Evolutionary conservation across 2,888 invertebrate species (phyloP).

Genomic region (Callosobruchus maculatus): DNA sequence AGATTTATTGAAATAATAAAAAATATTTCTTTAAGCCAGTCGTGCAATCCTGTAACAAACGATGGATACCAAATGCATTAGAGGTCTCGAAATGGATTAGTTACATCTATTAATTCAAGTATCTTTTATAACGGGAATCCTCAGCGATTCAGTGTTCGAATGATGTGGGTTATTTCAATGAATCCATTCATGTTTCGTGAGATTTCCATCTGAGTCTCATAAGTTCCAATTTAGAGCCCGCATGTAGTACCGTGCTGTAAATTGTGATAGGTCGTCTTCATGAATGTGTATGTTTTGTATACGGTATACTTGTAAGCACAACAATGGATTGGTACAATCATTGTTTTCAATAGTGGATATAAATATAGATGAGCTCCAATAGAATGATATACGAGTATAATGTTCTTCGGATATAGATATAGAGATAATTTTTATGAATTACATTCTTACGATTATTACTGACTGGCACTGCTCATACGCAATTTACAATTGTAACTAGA

Average conservation of each 20-base stretch:
- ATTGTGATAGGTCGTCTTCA: not conserved
- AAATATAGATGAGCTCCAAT: not conserved
- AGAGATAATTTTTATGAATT: no score
- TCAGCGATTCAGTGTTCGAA: not conserved
- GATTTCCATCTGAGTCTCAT: slow-evolving; percentile 26
- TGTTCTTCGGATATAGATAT: no score
- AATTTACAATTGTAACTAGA: no score
- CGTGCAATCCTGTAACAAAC: not conserved
- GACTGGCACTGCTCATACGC: no score
- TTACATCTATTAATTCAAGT: not conserved
- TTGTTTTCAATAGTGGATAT: not conserved
- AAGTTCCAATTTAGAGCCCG: slow-evolving; percentile 28
- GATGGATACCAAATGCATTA: not conserved
- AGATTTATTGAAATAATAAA: no score
- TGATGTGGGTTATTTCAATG: slow-evolving; percentile 31
- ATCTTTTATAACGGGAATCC: not conserved
- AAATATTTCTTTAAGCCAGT: no score
- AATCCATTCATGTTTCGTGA: slow-evolving; percentile 25
- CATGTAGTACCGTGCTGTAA: slow-evolving; percentile 22
- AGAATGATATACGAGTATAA: not conserved
- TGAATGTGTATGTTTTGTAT: not conserved
- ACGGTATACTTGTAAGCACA: not conserved
- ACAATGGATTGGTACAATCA: not conserved
- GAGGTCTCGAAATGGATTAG: not conserved
- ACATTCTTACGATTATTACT: no score